These are phyloP conservation scores for Encarsia formosa DNA, from an alignment of 2,888 invertebrate species.

Conservation along the genomic window DNA sequence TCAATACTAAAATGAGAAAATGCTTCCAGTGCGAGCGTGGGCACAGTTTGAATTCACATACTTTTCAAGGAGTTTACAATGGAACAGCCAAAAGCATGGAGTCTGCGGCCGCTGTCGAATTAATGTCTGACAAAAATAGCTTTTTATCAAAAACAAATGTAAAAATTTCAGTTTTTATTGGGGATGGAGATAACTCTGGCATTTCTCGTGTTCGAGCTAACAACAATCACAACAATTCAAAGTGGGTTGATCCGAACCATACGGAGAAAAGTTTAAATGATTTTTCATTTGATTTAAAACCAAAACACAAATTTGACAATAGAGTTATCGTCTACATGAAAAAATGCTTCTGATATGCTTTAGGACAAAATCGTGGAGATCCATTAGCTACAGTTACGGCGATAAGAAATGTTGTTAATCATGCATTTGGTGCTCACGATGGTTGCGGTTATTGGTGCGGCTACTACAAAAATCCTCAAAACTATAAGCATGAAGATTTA, in stretches of 20 bases:
- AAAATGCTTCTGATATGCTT: background rate
- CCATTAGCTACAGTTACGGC: slow-evolving; percentile 14
- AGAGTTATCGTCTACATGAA: background rate
- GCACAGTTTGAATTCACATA: slow-evolving; percentile 26
- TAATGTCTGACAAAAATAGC: slow-evolving; percentile 27
- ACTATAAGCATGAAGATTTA: too few species aligned
- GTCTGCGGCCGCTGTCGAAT: slow-evolving; percentile 28
- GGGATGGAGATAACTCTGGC: slow-evolving; percentile 31
- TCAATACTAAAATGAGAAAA: slow-evolving; percentile 22
- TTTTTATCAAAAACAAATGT: slow-evolving; percentile 22
- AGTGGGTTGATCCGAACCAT: slow-evolving; percentile 26
- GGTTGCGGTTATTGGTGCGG: too few species aligned
- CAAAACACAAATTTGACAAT: slow-evolving; percentile 7
- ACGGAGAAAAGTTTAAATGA: slow-evolving; percentile 20
- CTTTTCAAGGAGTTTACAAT: slow-evolving; percentile 25
- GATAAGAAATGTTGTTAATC: slow-evolving; percentile 27
- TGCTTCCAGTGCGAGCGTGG: slow-evolving; percentile 29
- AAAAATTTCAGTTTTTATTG: slow-evolving; percentile 26
- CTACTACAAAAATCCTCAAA: too few species aligned
- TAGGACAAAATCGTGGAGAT: slow-evolving; percentile 21
- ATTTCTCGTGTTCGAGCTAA: slow-evolving; percentile 26
- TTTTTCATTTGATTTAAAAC: slow-evolving; percentile 18
- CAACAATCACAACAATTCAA: slow-evolving; percentile 17
- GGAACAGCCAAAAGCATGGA: slow-evolving; percentile 35
- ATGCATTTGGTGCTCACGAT: too few species aligned